Base-by-base conservation (phyloP, 2,888 invertebrate genomes). In the Aspidiotus rigidus region DNA sequence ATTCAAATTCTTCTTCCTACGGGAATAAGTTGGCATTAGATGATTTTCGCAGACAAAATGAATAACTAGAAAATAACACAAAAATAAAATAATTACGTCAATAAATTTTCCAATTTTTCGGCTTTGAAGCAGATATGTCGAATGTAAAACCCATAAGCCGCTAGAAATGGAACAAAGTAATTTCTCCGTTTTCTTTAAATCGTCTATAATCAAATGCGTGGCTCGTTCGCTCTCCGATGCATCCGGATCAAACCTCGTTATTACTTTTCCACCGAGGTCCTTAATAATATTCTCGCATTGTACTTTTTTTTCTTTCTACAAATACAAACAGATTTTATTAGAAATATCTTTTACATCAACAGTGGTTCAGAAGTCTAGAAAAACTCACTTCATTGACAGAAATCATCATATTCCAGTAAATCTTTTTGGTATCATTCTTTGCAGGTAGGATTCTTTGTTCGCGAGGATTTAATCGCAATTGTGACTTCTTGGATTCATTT, bases 91-190 rank as follows among this genome's bases (percentile, higher is more conserved):
- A n/a, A 11, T 49, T 6, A 49, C 49, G 10, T 49, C n/a, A n/a
- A 49, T 2, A 44, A 61, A 69, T 16, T 69, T 69, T 44, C 39
- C 9, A 7, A 13, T 80, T 40, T 82, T 80, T 9, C 83, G 78
- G 69, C 88, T 89, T 60, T 86, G 82, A 7, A 84, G 83, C 1
- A 94, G 79, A 75, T 92, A 96, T 0, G 85, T 83, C 1, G 86
- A 83, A 74, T 90, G 89, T n/a, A 95, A 78, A 11, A 95, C 83
- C 93, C 93, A 95, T 74, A 89, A 87, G 16, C 96, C 95, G 0
- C 89, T 83, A 0, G 95, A 93, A 71, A 96, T 85, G 71, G 88
- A 87, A 0, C 89, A 87, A 40, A 96, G 80, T 79, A 90, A 85
- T 80, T 94, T 94, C 80, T 95, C 95, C 76, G 90, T 93, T 70